Evolutionary conservation across 2,797 vertebrate species (phyloP).

Genomic region (Okamejei kenojei): DNA sequence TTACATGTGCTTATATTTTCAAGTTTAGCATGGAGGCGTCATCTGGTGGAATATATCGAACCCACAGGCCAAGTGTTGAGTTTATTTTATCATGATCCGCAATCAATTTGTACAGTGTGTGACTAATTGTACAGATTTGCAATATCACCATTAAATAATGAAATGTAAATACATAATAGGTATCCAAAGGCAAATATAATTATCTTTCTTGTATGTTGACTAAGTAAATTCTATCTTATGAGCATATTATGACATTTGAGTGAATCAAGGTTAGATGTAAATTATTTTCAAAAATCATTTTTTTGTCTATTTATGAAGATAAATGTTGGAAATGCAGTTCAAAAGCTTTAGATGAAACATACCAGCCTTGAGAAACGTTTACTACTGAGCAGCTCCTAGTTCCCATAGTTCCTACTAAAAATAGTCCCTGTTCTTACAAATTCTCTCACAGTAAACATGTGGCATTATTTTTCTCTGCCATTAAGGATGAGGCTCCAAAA

Average conservation of each 20-base stretch:
- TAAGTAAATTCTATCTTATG: not conserved
- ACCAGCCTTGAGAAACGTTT: not conserved
- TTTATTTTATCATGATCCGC: constrained; percentile 39
- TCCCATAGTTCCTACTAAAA: not conserved
- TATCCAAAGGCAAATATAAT: not conserved
- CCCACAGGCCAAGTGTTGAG: constrained; percentile 40
- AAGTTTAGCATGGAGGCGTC: no score
- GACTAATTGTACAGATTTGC: not conserved
- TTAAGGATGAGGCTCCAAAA: not conserved
- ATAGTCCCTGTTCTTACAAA: not conserved
- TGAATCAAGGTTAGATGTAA: not conserved
- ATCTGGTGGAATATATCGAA: not conserved
- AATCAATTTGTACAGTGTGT: constrained; percentile 43
- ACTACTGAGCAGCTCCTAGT: not conserved
- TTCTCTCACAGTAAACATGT: not conserved
- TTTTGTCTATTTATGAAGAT: not conserved
- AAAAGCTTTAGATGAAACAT: not conserved
- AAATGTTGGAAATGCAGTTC: not conserved
- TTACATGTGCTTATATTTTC: no score
- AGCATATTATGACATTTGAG: not conserved
- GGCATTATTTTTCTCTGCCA: not conserved
- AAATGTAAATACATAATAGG: not conserved
- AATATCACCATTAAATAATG: not conserved
- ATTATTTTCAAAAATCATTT: not conserved
- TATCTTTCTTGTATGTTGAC: not conserved